Base-by-base conservation (phyloP, 2,113 vertebrate species). In the Ancistrus triradiatus region DNA sequence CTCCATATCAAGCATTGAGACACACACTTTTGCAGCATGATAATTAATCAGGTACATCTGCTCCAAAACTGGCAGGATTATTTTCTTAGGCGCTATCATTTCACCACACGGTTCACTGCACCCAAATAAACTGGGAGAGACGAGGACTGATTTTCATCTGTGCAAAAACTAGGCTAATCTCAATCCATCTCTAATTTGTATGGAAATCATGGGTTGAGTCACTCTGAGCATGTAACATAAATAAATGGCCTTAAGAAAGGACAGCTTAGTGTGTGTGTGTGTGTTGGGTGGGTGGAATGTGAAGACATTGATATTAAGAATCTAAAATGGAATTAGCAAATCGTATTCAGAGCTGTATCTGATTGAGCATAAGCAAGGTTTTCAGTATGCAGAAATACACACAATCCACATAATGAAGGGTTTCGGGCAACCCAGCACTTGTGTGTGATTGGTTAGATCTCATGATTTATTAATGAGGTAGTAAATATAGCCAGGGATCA, bases 401-500 rank as follows among this genome's bases (percentile, higher is more conserved):
- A 22, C 52, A 24, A 24, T 37, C 75, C 73, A 73, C 53, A 63
- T 53, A 77, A 69, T 15, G 14, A 19, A 33, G 75, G 68, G 78
- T 70, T 70, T 61, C 27, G 40, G 48, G 78, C 81, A 78, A 80
- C 76, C 68, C 60, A 75, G 57, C 24, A 19, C 48, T 78, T 75
- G 71, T 47, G 53, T 74, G 69, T 79, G 74, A 83, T 82, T 80
- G 82, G 77, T 81, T 78, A 81, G 82, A 80, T 33, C 18, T 63
- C 43, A 78, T 86, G 49, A 87, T 75, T 86, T 82, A 86, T 86
- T 87, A 86, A 87, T 85, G 77, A 82, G 66, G 13, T 2, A 56
- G 75, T 70, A 84, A 84, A 85, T 78, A 78, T 79, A 83, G 76
- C 70, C 61, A 50, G 61, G 38, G 28, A 73, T 68, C 47, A 4